These are phyloP conservation scores for Erpornis zantholeuca DNA, from an alignment of 2,113 vertebrate genomes.

Conservation along the genomic window DNA sequence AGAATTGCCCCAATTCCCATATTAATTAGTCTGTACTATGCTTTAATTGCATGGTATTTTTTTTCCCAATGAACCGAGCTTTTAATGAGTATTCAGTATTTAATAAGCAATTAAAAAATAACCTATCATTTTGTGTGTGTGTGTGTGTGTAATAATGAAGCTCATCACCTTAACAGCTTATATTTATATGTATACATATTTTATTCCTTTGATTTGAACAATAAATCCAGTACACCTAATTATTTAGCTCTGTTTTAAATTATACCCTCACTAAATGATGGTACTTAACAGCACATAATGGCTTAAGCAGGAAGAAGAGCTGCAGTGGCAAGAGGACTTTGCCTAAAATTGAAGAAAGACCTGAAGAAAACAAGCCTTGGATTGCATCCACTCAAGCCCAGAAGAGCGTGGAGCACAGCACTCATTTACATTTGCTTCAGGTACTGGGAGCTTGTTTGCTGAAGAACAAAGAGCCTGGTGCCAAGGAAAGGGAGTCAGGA, in stretches of 20 bases:
- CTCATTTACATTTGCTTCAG: neutral
- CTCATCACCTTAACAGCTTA: neutral
- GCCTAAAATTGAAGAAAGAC: neutral
- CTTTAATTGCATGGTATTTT: slow-evolving; percentile 1
- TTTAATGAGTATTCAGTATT: slow-evolving; percentile 23
- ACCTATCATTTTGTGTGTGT: neutral
- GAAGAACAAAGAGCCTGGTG: neutral
- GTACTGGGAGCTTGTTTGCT: neutral
- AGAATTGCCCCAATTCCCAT: slow-evolving; percentile 25
- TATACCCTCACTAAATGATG: neutral
- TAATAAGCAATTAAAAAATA: slow-evolving; percentile 9
- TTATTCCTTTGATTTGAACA: neutral
- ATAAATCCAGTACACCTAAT: neutral
- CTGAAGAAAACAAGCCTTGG: neutral
- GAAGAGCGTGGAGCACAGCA: neutral
- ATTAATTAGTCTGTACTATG: slow-evolving; percentile 39
- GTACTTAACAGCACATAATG: neutral
- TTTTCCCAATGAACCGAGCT: neutral
- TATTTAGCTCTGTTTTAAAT: neutral
- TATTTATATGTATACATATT: neutral
- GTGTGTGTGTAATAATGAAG: neutral
- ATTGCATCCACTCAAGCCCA: neutral
- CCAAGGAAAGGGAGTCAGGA: neutral
- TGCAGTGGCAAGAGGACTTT: neutral
- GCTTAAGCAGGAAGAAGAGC: neutral